Conservation (phyloP, 2,888 invertebrate species). For the Heliothis peltigera region DNA sequence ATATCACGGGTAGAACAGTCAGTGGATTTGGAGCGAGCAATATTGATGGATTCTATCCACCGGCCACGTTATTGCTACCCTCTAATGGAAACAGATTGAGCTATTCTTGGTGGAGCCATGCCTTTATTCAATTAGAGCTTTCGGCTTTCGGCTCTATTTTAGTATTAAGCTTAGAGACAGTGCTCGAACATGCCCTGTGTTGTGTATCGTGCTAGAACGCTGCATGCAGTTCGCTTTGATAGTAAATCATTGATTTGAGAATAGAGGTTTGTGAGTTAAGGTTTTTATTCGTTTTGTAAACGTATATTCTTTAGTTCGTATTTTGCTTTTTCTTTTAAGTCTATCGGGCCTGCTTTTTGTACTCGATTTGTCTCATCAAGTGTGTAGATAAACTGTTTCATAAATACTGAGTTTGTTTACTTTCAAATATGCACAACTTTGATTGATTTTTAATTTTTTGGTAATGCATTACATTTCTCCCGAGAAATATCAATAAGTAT, state of each 20-base stretch:
- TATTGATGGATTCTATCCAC: slow-evolving; percentile 65
- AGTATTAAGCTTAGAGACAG: slow-evolving; percentile 49
- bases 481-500: background rate
- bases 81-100: slow-evolving; percentile 69
- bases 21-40: slow-evolving; percentile 55
- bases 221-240: slow-evolving; percentile 38
- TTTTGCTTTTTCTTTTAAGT: too few species aligned
- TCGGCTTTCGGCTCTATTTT: slow-evolving; percentile 55
- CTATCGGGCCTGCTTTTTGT: too few species aligned
- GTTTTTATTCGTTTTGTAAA: background rate
- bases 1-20: slow-evolving; percentile 45
- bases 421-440: background rate
- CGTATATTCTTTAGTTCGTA: background rate
- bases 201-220: slow-evolving; percentile 28
- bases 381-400: too few species aligned
- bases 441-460: background rate
- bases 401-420: too few species aligned
- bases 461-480: background rate
- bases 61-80: slow-evolving; percentile 58
- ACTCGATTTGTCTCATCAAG: too few species aligned
- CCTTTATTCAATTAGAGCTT: slow-evolving; percentile 60
- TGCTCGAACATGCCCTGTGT: slow-evolving; percentile 10
- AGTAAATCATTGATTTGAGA: slow-evolving; percentile 12
- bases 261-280: background rate
- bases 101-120: slow-evolving; percentile 58